Conservation (phyloP, 2,888 invertebrate genomes). For the Brachypterus glaber region DNA sequence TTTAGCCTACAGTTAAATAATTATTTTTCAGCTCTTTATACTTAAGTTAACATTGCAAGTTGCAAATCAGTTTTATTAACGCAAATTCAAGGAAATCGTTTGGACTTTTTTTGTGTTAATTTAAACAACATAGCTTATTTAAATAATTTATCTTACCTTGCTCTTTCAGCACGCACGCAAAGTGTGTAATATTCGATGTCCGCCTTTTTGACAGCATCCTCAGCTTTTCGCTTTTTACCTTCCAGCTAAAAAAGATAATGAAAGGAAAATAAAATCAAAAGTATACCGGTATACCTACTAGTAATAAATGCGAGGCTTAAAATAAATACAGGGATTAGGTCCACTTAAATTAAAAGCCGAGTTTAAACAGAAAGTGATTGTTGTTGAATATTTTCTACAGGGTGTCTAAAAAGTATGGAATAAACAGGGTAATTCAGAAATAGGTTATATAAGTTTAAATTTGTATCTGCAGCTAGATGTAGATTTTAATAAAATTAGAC, state of each 20-base stretch:
- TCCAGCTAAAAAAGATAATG: conserved; percentile 52
- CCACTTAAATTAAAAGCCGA: background rate
- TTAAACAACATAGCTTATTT: too few relatives aligned
- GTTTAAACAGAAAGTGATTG: background rate
- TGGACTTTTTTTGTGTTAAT: too few relatives aligned
- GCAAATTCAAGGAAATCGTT: background rate
- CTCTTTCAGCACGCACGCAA: conserved; percentile 82
- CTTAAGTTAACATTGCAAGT: too few relatives aligned
- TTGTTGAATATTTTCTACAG: background rate
- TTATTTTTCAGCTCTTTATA: background rate
- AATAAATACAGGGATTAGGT: too few relatives aligned
- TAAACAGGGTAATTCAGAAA: background rate
- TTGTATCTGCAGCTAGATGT: too few relatives aligned
- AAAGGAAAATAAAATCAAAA: conserved; percentile 1
- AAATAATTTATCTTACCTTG: conserved; percentile 49
- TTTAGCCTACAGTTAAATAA: too few relatives aligned
- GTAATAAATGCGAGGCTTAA: background rate
- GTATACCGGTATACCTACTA: too few relatives aligned
- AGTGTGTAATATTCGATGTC: conserved; percentile 90
- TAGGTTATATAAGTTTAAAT: too few relatives aligned
- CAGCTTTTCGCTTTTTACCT: conserved; percentile 79
- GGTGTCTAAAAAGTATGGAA: background rate
- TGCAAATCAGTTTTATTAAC: too few relatives aligned
- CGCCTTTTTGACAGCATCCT: conserved; percentile 82
- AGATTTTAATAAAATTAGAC: too few relatives aligned